Percentiles rank a stretch among this genome's conserved stretches.
phyloP scores from a whole-genome alignment of 2,113 vertebrate genomes.

The Noctilio leporinus region DNA sequence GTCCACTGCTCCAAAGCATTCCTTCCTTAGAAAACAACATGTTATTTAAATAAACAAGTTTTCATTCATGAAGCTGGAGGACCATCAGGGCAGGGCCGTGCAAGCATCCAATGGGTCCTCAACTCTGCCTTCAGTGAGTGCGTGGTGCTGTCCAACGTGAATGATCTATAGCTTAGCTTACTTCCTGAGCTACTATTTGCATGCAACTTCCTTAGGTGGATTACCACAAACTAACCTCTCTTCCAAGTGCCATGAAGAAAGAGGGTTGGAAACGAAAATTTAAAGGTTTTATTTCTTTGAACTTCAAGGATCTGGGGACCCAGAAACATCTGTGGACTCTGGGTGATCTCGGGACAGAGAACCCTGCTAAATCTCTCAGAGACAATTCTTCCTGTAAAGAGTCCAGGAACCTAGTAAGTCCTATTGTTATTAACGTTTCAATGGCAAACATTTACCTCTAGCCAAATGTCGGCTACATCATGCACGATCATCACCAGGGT shows the following conservation, averaged over 20 bases:
- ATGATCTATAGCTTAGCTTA: neutral
- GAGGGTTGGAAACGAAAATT: neutral
- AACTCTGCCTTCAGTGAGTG: neutral
- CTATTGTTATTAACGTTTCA: neutral
- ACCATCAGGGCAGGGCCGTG: neutral
- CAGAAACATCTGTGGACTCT: neutral
- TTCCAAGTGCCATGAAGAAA: neutral
- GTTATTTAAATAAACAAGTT: neutral
- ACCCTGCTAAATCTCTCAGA: neutral
- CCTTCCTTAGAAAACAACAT: neutral
- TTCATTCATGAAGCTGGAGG: neutral
- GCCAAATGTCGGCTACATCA: conserved; percentile 89
- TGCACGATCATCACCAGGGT: conserved; percentile 91
- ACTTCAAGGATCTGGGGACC: neutral
- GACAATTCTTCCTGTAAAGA: neutral
- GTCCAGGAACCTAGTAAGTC: neutral
- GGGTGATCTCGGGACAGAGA: neutral
- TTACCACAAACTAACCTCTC: neutral
- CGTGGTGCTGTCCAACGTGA: neutral
- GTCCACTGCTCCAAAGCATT: neutral
- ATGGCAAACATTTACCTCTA: conserved; percentile 84
- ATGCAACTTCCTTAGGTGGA: neutral
- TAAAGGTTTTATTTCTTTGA: neutral
- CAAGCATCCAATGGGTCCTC: neutral
- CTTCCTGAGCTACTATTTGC: neutral